A percentile compares a stretch with the other conserved stretches of the same genome.
Evolutionary conservation across 2,797 vertebrate species (phyloP).

Genomic region (Malacoctenus gilli): DNA sequence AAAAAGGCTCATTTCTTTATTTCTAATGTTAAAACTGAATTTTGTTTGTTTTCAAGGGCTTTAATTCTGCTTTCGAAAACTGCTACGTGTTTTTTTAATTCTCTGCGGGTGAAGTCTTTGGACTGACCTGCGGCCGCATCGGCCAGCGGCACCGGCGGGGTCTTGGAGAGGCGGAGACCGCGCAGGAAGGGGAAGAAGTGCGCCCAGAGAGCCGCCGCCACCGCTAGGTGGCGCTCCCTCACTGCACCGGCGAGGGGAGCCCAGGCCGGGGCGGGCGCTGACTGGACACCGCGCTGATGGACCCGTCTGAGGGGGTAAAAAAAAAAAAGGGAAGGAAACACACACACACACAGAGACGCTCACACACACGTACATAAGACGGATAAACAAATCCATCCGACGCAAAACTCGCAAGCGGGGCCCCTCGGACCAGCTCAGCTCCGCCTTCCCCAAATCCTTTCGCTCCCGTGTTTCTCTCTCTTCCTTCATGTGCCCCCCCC

Average conservation of each 20-base stretch:
- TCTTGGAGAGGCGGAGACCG: conserved; percentile 89
- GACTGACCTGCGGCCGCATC: conserved; percentile 94
- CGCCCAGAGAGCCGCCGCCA: conserved; percentile 89
- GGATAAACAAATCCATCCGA: conserved; percentile 63
- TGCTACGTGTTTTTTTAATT: no score
- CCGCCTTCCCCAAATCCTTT: conserved; percentile 63
- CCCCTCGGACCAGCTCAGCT: conserved; percentile 42
- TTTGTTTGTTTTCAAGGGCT: no score
- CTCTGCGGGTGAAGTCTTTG: no score
- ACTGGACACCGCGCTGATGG: conserved; percentile 83
- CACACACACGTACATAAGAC: conserved; percentile 40
- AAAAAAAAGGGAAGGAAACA: conserved; percentile 54
- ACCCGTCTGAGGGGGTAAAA: conserved; percentile 89
- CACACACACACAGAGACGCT: conserved; percentile 37
- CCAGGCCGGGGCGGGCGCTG: conserved; percentile 60
- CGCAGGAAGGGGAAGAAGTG: conserved; percentile 94
- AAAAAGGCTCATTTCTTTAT: no score
- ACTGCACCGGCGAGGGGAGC: conserved; percentile 75
- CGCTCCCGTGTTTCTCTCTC: conserved; percentile 56
- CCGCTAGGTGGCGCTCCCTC: conserved; percentile 98
- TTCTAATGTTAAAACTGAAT: no score
- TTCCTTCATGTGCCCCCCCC: conserved; percentile 68
- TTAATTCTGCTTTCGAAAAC: no score
- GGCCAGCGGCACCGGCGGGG: conserved; percentile 87
- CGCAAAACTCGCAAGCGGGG: conserved; percentile 49